Evolutionary conservation across 1,140 invertebrate species (phyloP).

Genomic region (Drosophila takahashii): DNA sequence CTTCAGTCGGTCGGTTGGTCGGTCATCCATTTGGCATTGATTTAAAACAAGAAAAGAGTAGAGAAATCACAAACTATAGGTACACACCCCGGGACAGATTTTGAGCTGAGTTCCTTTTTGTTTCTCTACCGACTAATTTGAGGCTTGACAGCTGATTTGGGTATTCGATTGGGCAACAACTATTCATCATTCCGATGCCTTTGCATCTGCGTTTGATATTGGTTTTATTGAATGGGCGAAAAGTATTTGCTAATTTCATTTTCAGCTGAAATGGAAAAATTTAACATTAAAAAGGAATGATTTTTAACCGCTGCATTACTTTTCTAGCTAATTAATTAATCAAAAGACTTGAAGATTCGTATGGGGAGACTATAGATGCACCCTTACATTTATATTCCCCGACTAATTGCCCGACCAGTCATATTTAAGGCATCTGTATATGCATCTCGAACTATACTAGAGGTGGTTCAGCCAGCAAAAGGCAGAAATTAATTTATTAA

Average conservation of each 20-base stretch:
- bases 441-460: conserved; percentile 23
- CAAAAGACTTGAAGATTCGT: not conserved
- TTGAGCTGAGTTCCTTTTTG: conserved; percentile 9
- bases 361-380: not conserved
- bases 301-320: not conserved
- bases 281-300: too few relatives aligned
- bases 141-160: conserved; percentile 74
- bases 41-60: conserved; percentile 46
- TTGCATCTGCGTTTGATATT: conserved; percentile 18
- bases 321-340: not conserved
- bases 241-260: conserved; percentile 5
- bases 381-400: conserved; percentile 16
- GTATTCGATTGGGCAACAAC: conserved; percentile 54
- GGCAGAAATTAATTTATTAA: conserved; percentile 76
- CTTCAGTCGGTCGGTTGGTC: too few relatives aligned
- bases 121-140: conserved; percentile 46
- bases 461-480: conserved; percentile 41
- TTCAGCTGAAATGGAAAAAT: not conserved
- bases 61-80: conserved; percentile 22
- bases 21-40: conserved; percentile 67
- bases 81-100: conserved; percentile 20
- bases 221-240: not conserved
- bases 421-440: conserved; percentile 16
- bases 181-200: conserved; percentile 48
- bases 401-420: conserved; percentile 51